Evolutionary conservation across 1,140 invertebrate species (phyloP), one percentile per base, ranked within the genome.

Genomic region (Archivesica marissinica): DNA sequence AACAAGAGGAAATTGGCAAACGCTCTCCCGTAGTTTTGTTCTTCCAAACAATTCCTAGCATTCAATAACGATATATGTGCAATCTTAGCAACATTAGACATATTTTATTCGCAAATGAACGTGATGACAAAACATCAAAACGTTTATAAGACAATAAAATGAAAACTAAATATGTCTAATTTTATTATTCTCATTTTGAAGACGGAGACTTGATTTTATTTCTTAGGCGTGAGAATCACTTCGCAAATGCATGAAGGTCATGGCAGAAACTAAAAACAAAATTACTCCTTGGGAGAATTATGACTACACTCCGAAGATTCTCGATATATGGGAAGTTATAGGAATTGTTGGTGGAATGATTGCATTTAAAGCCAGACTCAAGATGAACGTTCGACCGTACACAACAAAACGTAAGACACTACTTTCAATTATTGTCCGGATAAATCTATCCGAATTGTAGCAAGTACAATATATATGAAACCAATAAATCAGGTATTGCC

Each of bases 1-100:
- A 88, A 90, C 20, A 92, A 56, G 4, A 93, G 74, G 74, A 87
- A 92, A 78, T 91, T 90, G 30, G 89, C 88, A 89, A 91, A 93
- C 20, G 92, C 90, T 25, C 88, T 80, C 2, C 89, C 90, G 87
- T 89, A 91, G 78, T 92, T 90, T 77, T 80, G 72, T 23, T 59
- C 59, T 11, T 61, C 47, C 13, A 89, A 72, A 83, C 88, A 89
- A 50, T 77, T 64, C 50, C 76, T 89, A 17, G 90, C 91, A 68
- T 78, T 82, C n/a, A 61, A 64, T 20, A 91, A 79, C 9, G 88
- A 88, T 23, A 80, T 78, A 41, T 87, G 78, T 15, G 78, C 82
- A 9, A 86, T 75, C 54, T 47, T 68, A 17, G 52, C 81, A 66
- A 61, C 39, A 52, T 68, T 86, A 44, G 66, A 59, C 87, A 79